These are phyloP conservation scores for Hydropotes inermis DNA, from an alignment of 2,113 vertebrate genomes.

Conservation along the genomic window DNA sequence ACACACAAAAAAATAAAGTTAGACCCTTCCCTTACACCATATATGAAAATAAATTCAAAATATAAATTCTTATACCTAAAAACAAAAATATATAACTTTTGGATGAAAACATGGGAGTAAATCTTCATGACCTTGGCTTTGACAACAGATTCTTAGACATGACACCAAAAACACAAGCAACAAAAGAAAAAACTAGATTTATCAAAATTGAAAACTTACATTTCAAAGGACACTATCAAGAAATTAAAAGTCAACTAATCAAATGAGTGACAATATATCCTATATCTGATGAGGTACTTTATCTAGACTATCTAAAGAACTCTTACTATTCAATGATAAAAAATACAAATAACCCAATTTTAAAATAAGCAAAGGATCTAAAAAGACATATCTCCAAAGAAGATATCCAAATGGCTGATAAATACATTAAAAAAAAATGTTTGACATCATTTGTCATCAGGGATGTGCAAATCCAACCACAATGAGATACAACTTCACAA, in stretches of 20 bases:
- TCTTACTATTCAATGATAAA: neutral
- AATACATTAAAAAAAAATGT: neutral
- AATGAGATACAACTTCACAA: neutral
- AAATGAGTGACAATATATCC: neutral
- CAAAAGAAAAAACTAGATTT: neutral
- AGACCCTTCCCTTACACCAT: neutral
- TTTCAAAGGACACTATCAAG: neutral
- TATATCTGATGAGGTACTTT: neutral
- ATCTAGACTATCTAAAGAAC: neutral
- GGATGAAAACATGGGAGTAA: neutral
- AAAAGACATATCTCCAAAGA: neutral
- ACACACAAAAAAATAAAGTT: neutral
- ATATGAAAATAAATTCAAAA: neutral
- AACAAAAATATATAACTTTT: neutral
- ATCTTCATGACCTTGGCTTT: neutral
- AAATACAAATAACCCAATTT: neutral
- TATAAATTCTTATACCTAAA: neutral
- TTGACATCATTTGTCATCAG: neutral
- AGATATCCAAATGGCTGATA: neutral
- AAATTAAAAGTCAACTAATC: neutral
- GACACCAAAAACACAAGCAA: neutral
- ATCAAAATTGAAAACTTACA: neutral
- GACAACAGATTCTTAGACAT: neutral
- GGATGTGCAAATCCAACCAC: neutral
- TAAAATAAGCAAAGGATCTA: neutral